Evolutionary conservation across 2,888 invertebrate genomes (phyloP), one percentile per base, ranked within the genome.

Genomic region (Scaptomyza flava): DNA sequence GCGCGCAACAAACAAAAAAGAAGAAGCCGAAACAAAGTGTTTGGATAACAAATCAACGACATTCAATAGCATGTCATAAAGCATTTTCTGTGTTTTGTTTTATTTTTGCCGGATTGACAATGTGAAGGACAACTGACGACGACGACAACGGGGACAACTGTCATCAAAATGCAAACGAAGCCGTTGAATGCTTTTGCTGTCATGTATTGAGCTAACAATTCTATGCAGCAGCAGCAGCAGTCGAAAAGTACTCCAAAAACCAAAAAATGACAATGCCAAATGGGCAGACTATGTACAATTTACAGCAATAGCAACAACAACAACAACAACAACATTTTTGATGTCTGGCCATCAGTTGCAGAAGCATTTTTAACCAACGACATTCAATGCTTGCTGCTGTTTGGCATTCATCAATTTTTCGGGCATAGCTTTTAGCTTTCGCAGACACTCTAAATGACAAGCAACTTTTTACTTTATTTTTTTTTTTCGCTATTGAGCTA

Each of bases 81-180:
- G 76, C 78, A 84, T 87, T 41, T 43, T 45, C 6, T 9, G 20
- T 43, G 27, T 30, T 38, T 51, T 48, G 36, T 31, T 43, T 45
- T 41, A 54, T 51, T 48, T 52, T 36, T 41, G 52, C 30, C 14
- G 3, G 42, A 34, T 52, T 60, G 71, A 54, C 51, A 69, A 62
- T 57, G 59, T 65, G 61, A 71, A 66, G 65, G 60, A 76, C 68
- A 51, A 56, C 38, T 38, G 36, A 14, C 68, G 61, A 72, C 64
- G 59, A 57, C 11, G 33, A 12, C 11, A 63, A 69, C 27, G 27
- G 6, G 6, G 27, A 83, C 68, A 77, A 75, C 89, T 84, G 81
- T 89, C 84, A 84, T 84, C 87, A 89, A 89, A 84, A 84, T 84
- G 84, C 84, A 89, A 84, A 84, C 85, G 78, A 88, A 84, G 76